Base-by-base conservation (phyloP, 2,113 vertebrate species). In the Lathamus discolor region DNA sequence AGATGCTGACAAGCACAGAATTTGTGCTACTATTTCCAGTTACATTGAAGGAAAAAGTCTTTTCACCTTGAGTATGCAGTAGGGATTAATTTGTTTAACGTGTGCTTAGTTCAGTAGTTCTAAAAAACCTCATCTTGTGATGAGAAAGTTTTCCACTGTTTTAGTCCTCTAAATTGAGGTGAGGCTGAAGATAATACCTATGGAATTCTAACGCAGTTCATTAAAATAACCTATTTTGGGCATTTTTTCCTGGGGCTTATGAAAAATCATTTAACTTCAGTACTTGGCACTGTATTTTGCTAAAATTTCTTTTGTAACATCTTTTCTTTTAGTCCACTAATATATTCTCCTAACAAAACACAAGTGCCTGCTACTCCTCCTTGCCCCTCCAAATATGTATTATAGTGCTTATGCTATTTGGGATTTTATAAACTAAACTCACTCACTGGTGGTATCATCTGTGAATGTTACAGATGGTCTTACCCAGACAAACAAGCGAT, bases 371-470 rank as follows among this genome's bases (percentile, higher is more conserved):
- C 17, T 24, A 31, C 39, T 69, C 8, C 68, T 61, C 39, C 16
- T 67, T 35, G 10, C 4, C 13, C 46, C 69, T 81, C 73, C 49
- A 54, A 44, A 37, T 22, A 62, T 8, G 6, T 69, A 7, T 39
- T 61, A 16, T 20, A 3, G 9, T 51, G 8, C 2, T 66, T 44
- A 18, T 1, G 29, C 24, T 14, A 11, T 7, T 63, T 49, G 44
- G 57, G 37, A 35, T 62, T 88, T 66, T 15, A 46, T 3, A 92
- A n/a, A 24, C 18, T 54, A n/a, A 77, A 1, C 44, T 75, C n/a
- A 41, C 7, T 33, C 44, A 4, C n/a, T 43, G 22, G 0, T 73
- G 5, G 39, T 7, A 5, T 5, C 1, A 0, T 41, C 25, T 63
- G 41, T 49, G 66, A 52, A 22, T 77, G 25, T 33, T 54, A 6